Evolutionary conservation across 2,113 vertebrate genomes (phyloP).

Genomic region (Merops nubicus): DNA sequence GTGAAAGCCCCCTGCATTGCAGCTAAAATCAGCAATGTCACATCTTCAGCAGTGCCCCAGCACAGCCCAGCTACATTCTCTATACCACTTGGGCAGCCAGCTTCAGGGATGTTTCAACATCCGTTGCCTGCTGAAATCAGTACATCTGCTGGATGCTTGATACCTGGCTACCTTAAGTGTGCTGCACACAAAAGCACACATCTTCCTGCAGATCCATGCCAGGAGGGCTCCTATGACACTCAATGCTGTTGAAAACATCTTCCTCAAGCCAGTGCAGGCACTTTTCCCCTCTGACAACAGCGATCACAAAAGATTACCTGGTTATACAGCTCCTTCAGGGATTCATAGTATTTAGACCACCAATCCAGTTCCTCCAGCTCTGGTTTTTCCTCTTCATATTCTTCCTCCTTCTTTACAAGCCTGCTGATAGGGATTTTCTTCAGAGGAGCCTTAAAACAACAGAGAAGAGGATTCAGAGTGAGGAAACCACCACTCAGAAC

Average conservation of each 20-base stretch:
- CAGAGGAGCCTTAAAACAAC: constrained; percentile 74
- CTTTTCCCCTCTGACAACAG: not conserved
- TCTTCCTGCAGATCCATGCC: not conserved
- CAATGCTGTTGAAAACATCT: not conserved
- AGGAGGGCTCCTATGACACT: not conserved
- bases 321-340: constrained; percentile 84
- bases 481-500: not conserved
- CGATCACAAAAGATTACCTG: constrained; percentile 70
- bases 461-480: not conserved
- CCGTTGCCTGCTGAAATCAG: not conserved
- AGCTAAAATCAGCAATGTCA: not conserved
- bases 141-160: not conserved
- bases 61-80: not conserved
- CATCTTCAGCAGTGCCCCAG: not conserved
- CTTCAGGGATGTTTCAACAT: not conserved
- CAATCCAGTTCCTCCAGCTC: constrained; percentile 92
- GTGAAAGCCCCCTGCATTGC: not conserved
- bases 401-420: constrained; percentile 64
- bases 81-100: not conserved
- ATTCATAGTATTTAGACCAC: constrained; percentile 96
- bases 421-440: constrained; percentile 75
- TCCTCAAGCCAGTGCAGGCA: not conserved
- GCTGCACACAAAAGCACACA: not conserved
- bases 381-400: constrained; percentile 85
- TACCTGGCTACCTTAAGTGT: not conserved